These are phyloP conservation scores for Entomobrya multifasciata DNA, from an alignment of 2,888 invertebrate genomes.

Conservation along the genomic window DNA sequence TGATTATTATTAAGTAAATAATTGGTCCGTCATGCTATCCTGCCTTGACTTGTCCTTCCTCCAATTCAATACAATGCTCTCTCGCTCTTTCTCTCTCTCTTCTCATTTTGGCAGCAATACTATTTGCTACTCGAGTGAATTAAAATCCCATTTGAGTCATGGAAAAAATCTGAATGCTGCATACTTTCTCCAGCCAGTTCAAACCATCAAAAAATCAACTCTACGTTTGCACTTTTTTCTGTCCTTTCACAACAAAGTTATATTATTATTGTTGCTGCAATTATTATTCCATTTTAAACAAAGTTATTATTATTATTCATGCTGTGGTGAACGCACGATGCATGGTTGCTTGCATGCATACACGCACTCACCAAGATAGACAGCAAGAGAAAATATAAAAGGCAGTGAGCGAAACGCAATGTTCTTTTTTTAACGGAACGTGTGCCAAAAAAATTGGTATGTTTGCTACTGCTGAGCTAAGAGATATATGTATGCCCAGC, in stretches of 20 bases:
- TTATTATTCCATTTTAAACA: conserved; percentile 49
- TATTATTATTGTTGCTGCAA: conserved; percentile 23
- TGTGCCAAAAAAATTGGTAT: conserved; percentile 45
- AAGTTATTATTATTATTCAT: conserved; percentile 40
- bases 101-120: not conserved
- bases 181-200: not conserved
- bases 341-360: conserved; percentile 15
- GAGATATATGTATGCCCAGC: conserved; percentile 46
- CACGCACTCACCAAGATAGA: conserved; percentile 31
- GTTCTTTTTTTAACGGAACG: not conserved
- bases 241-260: not conserved
- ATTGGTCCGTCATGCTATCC: too few species aligned
- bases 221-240: not conserved
- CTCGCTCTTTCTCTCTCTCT: too few species aligned
- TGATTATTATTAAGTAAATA: too few species aligned
- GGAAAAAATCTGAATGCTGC: not conserved
- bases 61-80: too few species aligned
- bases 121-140: not conserved
- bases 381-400: not conserved
- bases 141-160: not conserved
- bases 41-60: too few species aligned
- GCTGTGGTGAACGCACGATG: conserved; percentile 16
- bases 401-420: not conserved
- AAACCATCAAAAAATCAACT: too few species aligned
- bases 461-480: not conserved